These are phyloP conservation scores for Malurus melanocephalus DNA, from an alignment of 2,113 vertebrate species.

Conservation along the genomic window DNA sequence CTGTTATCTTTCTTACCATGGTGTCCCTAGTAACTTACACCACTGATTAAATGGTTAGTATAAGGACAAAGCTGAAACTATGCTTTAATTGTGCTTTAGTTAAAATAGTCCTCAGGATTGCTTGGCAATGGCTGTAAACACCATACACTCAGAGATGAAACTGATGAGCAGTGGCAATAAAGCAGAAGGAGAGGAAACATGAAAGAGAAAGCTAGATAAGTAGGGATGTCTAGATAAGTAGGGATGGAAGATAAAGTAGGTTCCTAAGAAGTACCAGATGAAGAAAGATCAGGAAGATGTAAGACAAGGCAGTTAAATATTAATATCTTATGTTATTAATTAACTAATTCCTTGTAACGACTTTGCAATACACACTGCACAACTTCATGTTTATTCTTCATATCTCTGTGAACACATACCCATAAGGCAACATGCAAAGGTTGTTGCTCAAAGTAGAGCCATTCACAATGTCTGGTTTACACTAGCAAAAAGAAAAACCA, in stretches of 20 bases:
- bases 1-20: not conserved
- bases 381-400: conserved; percentile 8
- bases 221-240: not conserved
- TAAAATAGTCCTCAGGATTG: not conserved
- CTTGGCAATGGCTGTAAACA: not conserved
- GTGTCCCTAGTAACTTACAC: not conserved
- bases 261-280: not conserved
- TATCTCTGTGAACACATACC: not conserved
- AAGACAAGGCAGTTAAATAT: conserved; percentile 11
- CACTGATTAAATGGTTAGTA: not conserved
- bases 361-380: not conserved
- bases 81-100: not conserved
- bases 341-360: conserved; percentile 1
- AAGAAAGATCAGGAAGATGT: not conserved
- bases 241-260: not conserved
- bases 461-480: not conserved
- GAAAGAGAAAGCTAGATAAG: conserved; percentile 10
- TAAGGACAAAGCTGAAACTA: not conserved
- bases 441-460: not conserved
- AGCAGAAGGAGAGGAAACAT: not conserved
- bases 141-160: not conserved
- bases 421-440: not conserved
- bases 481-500: not conserved
- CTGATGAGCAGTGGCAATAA: not conserved
- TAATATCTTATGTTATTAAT: not conserved